Base-by-base conservation (phyloP, 2,888 invertebrate genomes). In the Hydriomena furcata region DNA sequence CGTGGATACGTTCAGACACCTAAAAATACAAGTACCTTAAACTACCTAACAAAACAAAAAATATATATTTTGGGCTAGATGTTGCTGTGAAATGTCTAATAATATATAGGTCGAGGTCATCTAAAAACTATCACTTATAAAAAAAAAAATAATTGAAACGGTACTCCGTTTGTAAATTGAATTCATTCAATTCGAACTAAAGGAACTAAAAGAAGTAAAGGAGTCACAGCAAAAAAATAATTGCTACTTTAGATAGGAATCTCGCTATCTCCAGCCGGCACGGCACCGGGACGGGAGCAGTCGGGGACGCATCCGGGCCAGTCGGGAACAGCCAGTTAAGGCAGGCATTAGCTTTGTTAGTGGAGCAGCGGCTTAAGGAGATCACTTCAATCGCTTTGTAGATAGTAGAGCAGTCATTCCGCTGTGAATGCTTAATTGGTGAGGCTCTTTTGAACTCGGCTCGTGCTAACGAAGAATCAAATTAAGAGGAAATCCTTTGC, bases 331-430 rank as follows among this genome's bases (percentile, higher is more conserved):
- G 47, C 12, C 32, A 28, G 41, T 23, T 6, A 35, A 41, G 10
- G 23, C 28, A 35, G 10, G 47, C 41, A 47, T 47, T 47, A 47
- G 40, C 47, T 47, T 47, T 42, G 42, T 42, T 48, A 41, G 34
- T 41, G 28, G 17, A 41, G 41, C 34, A 47, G 34, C 31, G 38
- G 34, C 47, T 41, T 28, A 17, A 47, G 24, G 32, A 32, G 46
- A 44, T 37, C 28, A 34, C 17, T 41, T 28, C 41, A 35, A 41
- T 28, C 34, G 40, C 40, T 47, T 35, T 35, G 34, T 32, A 47
- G 41, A 47, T 47, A 41, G 35, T 41, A 41, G 17, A 7, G 12
- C 34, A 23, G 35, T 28, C 40, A 35, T 47, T 47, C 31, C 24
- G 28, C 47, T 27, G 32, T 12, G 32, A 46, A 40, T 25, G 46